Evolutionary conservation across 1,140 invertebrate species (phyloP).

Genomic region (Andricus grossulariae): DNA sequence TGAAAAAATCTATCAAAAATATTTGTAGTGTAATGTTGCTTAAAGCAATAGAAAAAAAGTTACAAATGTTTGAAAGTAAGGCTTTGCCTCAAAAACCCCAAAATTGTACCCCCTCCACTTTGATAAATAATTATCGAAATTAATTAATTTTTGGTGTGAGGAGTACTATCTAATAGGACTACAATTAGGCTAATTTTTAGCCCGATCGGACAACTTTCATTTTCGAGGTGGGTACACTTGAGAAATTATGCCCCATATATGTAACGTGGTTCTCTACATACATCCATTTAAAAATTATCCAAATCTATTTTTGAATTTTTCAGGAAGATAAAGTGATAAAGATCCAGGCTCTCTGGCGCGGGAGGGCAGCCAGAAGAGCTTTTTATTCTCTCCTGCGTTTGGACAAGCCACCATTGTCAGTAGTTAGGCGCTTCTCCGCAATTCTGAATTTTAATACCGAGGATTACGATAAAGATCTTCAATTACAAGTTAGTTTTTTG

Average conservation of each 20-base stretch:
- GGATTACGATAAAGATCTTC: constrained; percentile 83
- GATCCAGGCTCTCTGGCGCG: constrained; percentile 83
- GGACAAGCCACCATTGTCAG: constrained; percentile 81
- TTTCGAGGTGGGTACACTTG: too few relatives aligned
- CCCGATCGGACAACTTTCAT: too few relatives aligned
- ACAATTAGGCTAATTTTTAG: too few relatives aligned
- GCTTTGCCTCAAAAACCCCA: too few relatives aligned
- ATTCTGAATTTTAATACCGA: constrained; percentile 84
- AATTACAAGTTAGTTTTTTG: constrained; percentile 76
- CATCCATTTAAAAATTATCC: constrained; percentile 22
- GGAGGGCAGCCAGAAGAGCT: constrained; percentile 77
- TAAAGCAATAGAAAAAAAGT: too few relatives aligned
- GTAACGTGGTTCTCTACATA: neutral
- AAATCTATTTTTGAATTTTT: constrained; percentile 18
- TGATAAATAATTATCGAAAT: too few relatives aligned
- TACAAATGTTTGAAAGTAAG: too few relatives aligned
- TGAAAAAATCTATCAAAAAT: too few relatives aligned
- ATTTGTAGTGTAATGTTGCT: too few relatives aligned
- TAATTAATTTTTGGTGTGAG: too few relatives aligned
- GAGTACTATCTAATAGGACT: too few relatives aligned
- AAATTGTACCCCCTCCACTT: too few relatives aligned
- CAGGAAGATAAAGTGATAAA: constrained; percentile 80
- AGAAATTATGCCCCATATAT: neutral
- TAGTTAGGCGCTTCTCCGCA: constrained; percentile 85
- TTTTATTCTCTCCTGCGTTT: constrained; percentile 79